phyloP scores from a whole-genome alignment of 2,797 vertebrate species.

The Peromyscus aztecus region DNA sequence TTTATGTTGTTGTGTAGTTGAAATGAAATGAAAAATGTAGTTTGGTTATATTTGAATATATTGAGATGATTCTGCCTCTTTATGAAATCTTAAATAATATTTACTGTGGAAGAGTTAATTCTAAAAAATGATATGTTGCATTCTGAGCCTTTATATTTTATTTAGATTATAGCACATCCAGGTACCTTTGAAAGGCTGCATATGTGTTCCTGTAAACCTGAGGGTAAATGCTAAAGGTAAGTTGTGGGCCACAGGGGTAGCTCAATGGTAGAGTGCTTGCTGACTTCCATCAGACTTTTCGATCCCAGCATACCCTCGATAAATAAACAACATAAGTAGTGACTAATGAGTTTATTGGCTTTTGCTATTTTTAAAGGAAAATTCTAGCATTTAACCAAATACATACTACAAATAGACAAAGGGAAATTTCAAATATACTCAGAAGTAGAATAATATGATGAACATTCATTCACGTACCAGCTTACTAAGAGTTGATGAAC shows the following conservation, averaged over 20 bases:
- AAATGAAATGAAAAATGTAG: slow-evolving; percentile 57
- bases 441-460: not conserved
- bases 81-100: slow-evolving; percentile 49
- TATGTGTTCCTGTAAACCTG: not conserved
- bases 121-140: slow-evolving; percentile 34
- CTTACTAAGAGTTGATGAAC: not conserved
- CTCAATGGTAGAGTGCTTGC: not conserved
- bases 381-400: slow-evolving; percentile 42
- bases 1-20: slow-evolving; percentile 38
- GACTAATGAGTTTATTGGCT: not conserved
- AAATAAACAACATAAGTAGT: not conserved
- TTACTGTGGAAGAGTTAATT: slow-evolving; percentile 44
- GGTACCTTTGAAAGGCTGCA: not conserved
- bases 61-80: slow-evolving; percentile 41
- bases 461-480: not conserved
- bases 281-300: not conserved
- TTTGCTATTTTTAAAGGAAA: slow-evolving; percentile 54
- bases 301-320: not conserved
- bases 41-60: slow-evolving; percentile 45
- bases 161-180: slow-evolving; percentile 7
- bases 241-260: too few relatives aligned
- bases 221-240: not conserved
- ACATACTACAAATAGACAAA: not conserved
- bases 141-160: slow-evolving; percentile 6
- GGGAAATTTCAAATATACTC: slow-evolving; percentile 15